phyloP scores from a whole-genome alignment of 2,888 invertebrate genomes.

The Orthonevra nobilis region DNA sequence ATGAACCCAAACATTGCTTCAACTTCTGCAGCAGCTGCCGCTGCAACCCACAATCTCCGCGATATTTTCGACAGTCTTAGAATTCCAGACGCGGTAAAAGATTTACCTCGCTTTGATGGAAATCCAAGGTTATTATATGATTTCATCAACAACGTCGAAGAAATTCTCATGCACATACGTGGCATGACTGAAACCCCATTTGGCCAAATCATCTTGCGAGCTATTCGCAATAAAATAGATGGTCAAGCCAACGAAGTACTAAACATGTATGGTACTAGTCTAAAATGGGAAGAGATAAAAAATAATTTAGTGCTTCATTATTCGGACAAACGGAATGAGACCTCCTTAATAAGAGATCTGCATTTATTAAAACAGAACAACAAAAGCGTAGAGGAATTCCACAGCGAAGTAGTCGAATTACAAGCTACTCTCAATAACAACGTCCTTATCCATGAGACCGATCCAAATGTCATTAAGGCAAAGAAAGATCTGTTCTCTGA shows the following conservation, averaged over 20 bases:
- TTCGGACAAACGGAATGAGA: slow-evolving; percentile 53
- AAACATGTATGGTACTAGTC: slow-evolving; percentile 55
- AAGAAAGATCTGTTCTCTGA: slow-evolving; percentile 49
- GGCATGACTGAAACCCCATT: slow-evolving; percentile 23
- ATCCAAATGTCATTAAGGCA: slow-evolving; percentile 41
- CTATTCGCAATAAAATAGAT: slow-evolving; percentile 46
- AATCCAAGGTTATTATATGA: too few relatives aligned
- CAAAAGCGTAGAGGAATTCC: too few relatives aligned
- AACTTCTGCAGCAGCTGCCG: not conserved
- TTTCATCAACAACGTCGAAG: too few relatives aligned
- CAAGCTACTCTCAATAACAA: slow-evolving; percentile 44
- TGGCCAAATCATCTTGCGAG: slow-evolving; percentile 19
- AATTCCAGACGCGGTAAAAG: slow-evolving; percentile 57
- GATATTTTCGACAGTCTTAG: too few relatives aligned
- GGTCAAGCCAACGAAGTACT: slow-evolving; percentile 54
- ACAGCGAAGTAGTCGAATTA: slow-evolving; percentile 56
- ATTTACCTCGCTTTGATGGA: too few relatives aligned
- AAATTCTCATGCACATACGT: too few relatives aligned
- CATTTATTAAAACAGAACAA: slow-evolving; percentile 12
- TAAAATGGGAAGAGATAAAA: slow-evolving; percentile 42
- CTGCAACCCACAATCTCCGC: not conserved
- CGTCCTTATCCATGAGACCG: slow-evolving; percentile 48
- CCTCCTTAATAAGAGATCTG: slow-evolving; percentile 34
- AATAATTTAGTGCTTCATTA: slow-evolving; percentile 47
- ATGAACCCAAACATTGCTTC: not conserved